Base-by-base conservation (phyloP, 2,797 vertebrate species). In the Anabas testudineus region DNA sequence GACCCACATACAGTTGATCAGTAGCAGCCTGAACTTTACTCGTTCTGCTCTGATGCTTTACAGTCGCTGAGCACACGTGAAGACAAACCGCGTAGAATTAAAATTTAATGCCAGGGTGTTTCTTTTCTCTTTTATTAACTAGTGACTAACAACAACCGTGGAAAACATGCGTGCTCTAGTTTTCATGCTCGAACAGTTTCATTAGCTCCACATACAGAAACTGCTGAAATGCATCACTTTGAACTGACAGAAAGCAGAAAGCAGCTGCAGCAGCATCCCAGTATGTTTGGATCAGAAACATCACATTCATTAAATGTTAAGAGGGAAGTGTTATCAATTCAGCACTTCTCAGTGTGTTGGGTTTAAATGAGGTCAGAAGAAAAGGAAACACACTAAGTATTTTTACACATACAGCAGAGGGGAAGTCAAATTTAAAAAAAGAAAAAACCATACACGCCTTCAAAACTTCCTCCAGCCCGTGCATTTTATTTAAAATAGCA, bases 1-100 rank as follows among this genome's bases (percentile, higher is more conserved):
- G 51, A 75, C 24, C 47, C 48, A 78, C 52, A 76, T 68, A 42
- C 62, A 48, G 74, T 64, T 60, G 80, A 81, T 81, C 21, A 73
- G 32, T 59, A 75, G 49, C 47, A 13, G 4, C 8, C 5, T 81
- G 76, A 70, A 52, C 84, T 73, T 73, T 73, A 42, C 30, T 32
- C 74, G 52, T 54, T 65, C 34, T 42, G 68, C 49, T 59, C 49
- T 3, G 49, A 6, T 68, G 62, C n/a, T 12, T 32, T 2, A 2
- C 10, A 28, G 28, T 28, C 4, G 36, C 15, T 39, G 5, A 41
- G 8, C 3, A 12, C 15, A n/a, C 7, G 46, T 19, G 10, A 32
- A 24, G 7, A 7, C 36, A 61, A 36, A 28, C 6, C 3, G 18
- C 14, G 7, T 0, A 30, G 2, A 18, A 18, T 18, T 7, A 18